phyloP scores from a whole-genome alignment of 1,140 invertebrate genomes.

The Sweltsa coloradensis region DNA sequence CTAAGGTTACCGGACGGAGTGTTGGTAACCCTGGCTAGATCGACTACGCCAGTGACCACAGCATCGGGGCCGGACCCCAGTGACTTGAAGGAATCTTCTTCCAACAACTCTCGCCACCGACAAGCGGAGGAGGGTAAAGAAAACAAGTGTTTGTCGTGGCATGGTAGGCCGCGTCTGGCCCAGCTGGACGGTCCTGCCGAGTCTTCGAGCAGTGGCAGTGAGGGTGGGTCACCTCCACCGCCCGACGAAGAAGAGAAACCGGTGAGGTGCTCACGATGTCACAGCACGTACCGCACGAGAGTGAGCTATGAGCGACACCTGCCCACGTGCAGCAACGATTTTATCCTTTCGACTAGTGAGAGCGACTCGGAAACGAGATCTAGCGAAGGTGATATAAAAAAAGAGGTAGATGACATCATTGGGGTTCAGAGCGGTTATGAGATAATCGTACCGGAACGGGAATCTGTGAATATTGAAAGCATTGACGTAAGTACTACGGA shows the following conservation, averaged over 20 bases:
- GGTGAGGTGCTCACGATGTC: slow-evolving; percentile 76
- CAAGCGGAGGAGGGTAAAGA: slow-evolving; percentile 28
- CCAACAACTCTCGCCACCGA: slow-evolving; percentile 11
- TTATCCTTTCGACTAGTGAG: slow-evolving; percentile 58
- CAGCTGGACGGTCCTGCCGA: slow-evolving; percentile 67
- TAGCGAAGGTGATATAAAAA: slow-evolving; percentile 3
- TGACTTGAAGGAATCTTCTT: slow-evolving; percentile 19
- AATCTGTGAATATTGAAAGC: too few relatives aligned
- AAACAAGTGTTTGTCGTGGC: slow-evolving; percentile 30
- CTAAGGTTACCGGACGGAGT: slow-evolving; percentile 33
- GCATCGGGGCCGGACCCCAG: slow-evolving; percentile 20
- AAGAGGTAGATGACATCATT: too few relatives aligned
- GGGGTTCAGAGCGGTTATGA: too few relatives aligned
- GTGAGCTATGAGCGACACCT: slow-evolving; percentile 77
- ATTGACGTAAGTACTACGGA: too few relatives aligned
- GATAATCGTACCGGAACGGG: too few relatives aligned
- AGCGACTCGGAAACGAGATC: slow-evolving; percentile 36
- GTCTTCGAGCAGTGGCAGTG: slow-evolving; percentile 36
- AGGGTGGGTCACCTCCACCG: slow-evolving; percentile 20
- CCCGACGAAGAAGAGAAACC: slow-evolving; percentile 41
- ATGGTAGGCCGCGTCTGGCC: slow-evolving; percentile 35
- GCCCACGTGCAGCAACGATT: slow-evolving; percentile 49
- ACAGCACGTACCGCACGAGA: slow-evolving; percentile 76
- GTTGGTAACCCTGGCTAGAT: slow-evolving; percentile 31
- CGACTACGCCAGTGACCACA: slow-evolving; percentile 24